Percentiles rank a stretch among this genome's conserved stretches.
These are phyloP conservation scores for Icerya purchasi DNA, from an alignment of 2,888 invertebrate species.

Conservation along the genomic window DNA sequence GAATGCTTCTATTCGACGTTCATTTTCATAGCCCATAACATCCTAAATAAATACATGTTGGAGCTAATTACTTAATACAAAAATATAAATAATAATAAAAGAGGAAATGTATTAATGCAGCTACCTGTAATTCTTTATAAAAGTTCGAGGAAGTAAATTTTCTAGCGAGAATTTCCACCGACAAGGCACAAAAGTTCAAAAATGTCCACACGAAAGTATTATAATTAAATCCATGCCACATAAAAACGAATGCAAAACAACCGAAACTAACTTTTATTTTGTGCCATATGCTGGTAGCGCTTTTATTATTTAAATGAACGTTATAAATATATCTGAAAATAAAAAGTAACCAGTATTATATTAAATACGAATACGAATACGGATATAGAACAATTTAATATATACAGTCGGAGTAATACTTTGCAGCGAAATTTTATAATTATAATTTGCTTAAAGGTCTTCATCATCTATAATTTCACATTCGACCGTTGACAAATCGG, in stretches of 20 bases:
- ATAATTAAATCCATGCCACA: slow-evolving; percentile 71
- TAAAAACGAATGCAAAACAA: slow-evolving; percentile 61
- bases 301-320: slow-evolving; percentile 30
- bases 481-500: too few species aligned
- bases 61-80: too few species aligned
- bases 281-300: slow-evolving; percentile 26
- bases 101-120: too few species aligned
- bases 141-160: slow-evolving; percentile 26
- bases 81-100: too few species aligned
- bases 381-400: neutral
- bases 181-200: slow-evolving; percentile 61
- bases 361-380: too few species aligned
- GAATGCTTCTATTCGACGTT: slow-evolving; percentile 42
- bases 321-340: slow-evolving; percentile 60
- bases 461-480: too few species aligned
- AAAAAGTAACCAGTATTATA: too few species aligned
- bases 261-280: slow-evolving; percentile 48
- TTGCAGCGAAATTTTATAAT: neutral
- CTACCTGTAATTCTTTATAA: slow-evolving; percentile 5
- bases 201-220: slow-evolving; percentile 67
- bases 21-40: slow-evolving; percentile 23
- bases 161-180: slow-evolving; percentile 42
- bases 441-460: too few species aligned
- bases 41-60: too few species aligned
- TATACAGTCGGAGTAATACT: neutral